phyloP scores from a whole-genome alignment of 2,113 vertebrate genomes.

The Ictalurus furcatus region DNA sequence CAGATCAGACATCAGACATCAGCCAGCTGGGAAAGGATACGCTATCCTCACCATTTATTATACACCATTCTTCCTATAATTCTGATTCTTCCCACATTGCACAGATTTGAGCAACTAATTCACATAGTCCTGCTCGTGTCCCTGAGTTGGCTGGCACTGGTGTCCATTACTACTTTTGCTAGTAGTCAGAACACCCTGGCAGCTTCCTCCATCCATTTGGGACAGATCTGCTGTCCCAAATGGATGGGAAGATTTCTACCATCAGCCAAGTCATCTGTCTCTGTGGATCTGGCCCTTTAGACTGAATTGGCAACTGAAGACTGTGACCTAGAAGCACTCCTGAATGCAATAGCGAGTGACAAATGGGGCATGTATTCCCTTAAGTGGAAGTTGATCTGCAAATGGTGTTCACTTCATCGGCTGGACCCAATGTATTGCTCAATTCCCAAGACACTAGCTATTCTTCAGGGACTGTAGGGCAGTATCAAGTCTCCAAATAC shows the following conservation, averaged over 20 bases:
- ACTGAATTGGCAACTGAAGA: background rate
- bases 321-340: background rate
- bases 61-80: background rate
- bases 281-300: background rate
- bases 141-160: background rate
- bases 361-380: background rate
- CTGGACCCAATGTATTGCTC: background rate
- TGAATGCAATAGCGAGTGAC: background rate
- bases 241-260: background rate
- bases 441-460: background rate
- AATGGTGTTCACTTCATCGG: background rate
- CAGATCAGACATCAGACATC: background rate
- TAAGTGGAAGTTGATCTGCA: background rate
- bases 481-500: background rate
- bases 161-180: background rate
- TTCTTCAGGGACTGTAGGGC: background rate
- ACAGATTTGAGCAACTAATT: background rate
- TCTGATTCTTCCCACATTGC: background rate
- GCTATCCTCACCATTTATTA: background rate
- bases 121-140: background rate
- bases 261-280: background rate
- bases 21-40: too few relatives aligned
- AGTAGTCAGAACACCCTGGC: background rate
- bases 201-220: background rate
- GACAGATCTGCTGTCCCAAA: background rate